Percentiles rank a stretch among this genome's conserved stretches.
Evolutionary conservation across 2,888 invertebrate genomes (phyloP).

Genomic region (Lumbricus terrestris): DNA sequence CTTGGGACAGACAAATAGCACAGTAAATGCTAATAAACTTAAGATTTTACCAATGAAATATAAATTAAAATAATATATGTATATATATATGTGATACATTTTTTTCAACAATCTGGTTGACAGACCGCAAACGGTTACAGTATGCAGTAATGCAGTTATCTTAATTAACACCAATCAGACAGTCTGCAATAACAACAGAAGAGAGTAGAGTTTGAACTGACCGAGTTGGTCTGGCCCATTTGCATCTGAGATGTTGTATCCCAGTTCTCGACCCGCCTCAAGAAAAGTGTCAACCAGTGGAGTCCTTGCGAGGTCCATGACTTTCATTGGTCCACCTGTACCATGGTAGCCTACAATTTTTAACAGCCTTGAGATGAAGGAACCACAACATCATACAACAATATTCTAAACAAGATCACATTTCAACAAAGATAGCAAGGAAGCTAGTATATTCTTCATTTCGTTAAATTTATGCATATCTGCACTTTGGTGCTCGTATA

Average conservation of each 20-base stretch:
- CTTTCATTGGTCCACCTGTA: conserved; percentile 34
- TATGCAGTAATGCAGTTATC: too few relatives aligned
- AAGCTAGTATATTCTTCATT: not conserved
- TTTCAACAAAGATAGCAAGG: not conserved
- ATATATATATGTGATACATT: too few relatives aligned
- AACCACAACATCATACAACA: not conserved
- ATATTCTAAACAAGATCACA: not conserved
- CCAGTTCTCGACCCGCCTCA: conserved; percentile 34
- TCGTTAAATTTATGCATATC: too few relatives aligned
- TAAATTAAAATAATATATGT: not conserved
- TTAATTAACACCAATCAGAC: too few relatives aligned
- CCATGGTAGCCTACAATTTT: conserved; percentile 36
- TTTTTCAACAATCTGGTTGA: too few relatives aligned
- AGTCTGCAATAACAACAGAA: too few relatives aligned
- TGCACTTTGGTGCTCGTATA: too few relatives aligned
- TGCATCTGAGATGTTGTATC: conserved; percentile 32
- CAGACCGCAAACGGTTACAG: too few relatives aligned
- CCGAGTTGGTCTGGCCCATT: conserved; percentile 36
- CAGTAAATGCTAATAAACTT: not conserved
- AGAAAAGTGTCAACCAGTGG: conserved; percentile 33
- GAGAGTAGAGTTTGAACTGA: conserved; percentile 7
- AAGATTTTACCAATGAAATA: not conserved
- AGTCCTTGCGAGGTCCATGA: conserved; percentile 31
- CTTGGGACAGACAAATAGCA: not conserved
- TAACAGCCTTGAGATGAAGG: not conserved